Evolutionary conservation across 2,797 vertebrate genomes (phyloP).

Genomic region (Xiphophorus birchmanni): DNA sequence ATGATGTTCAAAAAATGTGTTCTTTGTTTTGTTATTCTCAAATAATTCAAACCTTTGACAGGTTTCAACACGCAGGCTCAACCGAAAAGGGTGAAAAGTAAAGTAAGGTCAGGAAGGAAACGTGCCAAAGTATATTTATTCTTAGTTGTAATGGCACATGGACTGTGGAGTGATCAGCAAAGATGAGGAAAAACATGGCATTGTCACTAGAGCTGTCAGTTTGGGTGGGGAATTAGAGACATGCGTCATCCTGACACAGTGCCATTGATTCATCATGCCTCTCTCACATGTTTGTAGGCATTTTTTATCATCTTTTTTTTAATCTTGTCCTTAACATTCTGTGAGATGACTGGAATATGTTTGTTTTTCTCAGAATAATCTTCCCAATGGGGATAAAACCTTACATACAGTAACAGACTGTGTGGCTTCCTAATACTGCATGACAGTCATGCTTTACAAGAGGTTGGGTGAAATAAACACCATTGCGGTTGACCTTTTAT

Average conservation of each 20-base stretch:
- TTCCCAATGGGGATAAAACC: background rate
- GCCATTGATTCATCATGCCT: constrained; percentile 17
- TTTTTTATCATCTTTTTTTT: background rate
- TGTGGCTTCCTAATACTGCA: background rate
- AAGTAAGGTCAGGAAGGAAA: constrained; percentile 51
- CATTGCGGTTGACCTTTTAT: background rate
- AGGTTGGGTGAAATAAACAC: background rate
- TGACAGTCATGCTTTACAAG: background rate
- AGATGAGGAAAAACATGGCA: constrained; percentile 53
- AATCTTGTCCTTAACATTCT: background rate
- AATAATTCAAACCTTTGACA: constrained; percentile 37
- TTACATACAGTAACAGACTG: background rate
- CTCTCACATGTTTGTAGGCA: constrained; percentile 4
- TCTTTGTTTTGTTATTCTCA: constrained; percentile 34
- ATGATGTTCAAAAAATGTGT: constrained; percentile 12
- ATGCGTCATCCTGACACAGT: constrained; percentile 13
- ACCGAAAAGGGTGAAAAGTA: constrained; percentile 48
- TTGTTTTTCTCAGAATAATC: constrained; percentile 12
- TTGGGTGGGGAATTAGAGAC: constrained; percentile 24
- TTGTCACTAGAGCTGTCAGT: constrained; percentile 48
- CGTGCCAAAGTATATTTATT: constrained; percentile 55
- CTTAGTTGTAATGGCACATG: constrained; percentile 37
- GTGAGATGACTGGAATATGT: background rate
- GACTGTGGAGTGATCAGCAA: constrained; percentile 42
- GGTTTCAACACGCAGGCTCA: constrained; percentile 23